Percentiles rank a stretch among this genome's conserved stretches.
These are phyloP conservation scores for Merops nubicus DNA, from an alignment of 2,113 vertebrate species.

Conservation along the genomic window DNA sequence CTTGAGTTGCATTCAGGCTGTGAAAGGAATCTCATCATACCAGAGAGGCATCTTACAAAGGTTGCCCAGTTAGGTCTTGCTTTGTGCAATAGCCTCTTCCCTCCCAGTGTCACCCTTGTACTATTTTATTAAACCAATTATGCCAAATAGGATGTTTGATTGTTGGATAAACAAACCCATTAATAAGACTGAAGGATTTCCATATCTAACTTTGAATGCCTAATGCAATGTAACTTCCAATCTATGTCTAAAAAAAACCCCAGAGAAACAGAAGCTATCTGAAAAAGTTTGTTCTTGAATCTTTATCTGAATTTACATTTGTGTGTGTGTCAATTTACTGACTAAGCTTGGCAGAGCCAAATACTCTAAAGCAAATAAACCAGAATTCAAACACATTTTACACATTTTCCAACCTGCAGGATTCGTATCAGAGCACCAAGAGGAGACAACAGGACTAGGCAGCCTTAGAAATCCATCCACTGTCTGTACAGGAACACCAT, in stretches of 20 bases:
- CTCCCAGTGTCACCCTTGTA: background rate
- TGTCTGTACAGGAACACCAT: conserved; percentile 78
- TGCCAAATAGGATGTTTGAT: background rate
- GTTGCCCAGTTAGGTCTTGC: background rate
- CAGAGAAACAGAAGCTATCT: background rate
- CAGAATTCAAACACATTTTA: background rate
- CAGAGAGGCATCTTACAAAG: background rate
- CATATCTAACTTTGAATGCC: background rate
- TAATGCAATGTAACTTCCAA: background rate
- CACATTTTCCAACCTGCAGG: conserved; percentile 82
- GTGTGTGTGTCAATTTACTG: background rate
- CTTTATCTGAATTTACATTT: background rate
- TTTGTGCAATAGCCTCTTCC: background rate
- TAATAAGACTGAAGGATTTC: background rate
- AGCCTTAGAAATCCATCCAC: conserved; percentile 75
- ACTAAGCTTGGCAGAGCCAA: background rate
- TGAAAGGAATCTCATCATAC: background rate
- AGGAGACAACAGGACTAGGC: conserved; percentile 80
- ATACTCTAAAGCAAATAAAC: background rate
- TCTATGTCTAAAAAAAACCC: background rate
- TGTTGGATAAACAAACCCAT: background rate
- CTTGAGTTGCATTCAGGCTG: background rate
- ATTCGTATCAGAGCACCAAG: conserved; percentile 84
- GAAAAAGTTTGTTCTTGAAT: background rate
- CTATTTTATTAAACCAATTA: background rate